A percentile compares a stretch with the other conserved stretches of the same genome.
phyloP scores from a whole-genome alignment of 2,113 vertebrate genomes.

The Colossoma macropomum region DNA sequence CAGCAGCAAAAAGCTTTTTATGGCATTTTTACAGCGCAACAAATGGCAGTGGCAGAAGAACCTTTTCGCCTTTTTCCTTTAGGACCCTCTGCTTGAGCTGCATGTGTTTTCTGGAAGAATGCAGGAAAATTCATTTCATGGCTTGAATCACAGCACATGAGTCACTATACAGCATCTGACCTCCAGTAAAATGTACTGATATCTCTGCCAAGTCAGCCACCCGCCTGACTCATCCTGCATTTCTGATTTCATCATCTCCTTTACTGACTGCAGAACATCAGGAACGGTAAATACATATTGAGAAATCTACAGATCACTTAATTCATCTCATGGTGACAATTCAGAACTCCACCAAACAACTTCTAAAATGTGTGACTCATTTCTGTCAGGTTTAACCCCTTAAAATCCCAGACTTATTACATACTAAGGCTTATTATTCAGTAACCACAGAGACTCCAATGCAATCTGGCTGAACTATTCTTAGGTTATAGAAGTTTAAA shows the following conservation, averaged over 20 bases:
- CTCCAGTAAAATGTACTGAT: constrained; percentile 19
- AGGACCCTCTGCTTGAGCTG: not conserved
- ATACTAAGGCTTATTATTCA: too few species aligned
- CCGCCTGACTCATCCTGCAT: not conserved
- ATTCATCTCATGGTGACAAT: not conserved
- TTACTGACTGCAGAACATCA: not conserved
- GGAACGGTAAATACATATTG: not conserved
- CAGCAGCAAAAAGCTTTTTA: too few species aligned
- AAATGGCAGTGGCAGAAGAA: too few species aligned
- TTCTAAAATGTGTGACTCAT: too few species aligned
- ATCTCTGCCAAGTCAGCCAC: constrained; percentile 9
- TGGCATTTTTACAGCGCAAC: too few species aligned
- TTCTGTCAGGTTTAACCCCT: too few species aligned
- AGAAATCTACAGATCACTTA: not conserved
- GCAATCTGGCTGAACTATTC: too few species aligned
- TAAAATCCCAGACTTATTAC: too few species aligned
- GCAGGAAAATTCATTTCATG: not conserved
- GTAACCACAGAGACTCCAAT: too few species aligned
- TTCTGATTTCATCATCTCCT: not conserved
- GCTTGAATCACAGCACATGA: constrained; percentile 19
- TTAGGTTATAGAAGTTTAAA: too few species aligned
- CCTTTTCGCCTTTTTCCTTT: not conserved
- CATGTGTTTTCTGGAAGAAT: not conserved
- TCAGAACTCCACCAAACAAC: not conserved
- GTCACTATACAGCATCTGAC: constrained; percentile 30